Percentiles rank a stretch among this genome's conserved stretches.
These are phyloP conservation scores for Rhynchonycteris naso DNA, from an alignment of 2,797 vertebrate species.

Conservation along the genomic window DNA sequence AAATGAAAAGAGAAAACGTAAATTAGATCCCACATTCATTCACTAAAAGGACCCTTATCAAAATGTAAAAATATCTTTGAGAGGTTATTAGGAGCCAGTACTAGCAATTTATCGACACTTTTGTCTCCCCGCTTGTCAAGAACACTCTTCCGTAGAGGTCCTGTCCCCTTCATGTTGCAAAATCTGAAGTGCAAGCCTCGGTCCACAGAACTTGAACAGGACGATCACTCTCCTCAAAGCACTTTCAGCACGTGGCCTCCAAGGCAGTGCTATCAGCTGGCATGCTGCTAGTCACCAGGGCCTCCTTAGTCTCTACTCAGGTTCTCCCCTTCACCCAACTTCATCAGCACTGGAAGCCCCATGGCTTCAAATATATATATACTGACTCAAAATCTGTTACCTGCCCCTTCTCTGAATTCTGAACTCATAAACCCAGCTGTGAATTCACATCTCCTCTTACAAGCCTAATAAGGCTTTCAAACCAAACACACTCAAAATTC, in stretches of 20 bases:
- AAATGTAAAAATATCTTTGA: neutral
- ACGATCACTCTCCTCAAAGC: neutral
- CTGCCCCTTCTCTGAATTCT: neutral
- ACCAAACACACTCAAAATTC: neutral
- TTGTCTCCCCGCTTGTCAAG: neutral
- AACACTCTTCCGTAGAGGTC: neutral
- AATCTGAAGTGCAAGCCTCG: neutral
- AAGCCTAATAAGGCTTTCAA: neutral
- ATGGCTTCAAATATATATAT: neutral
- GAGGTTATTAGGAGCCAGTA: neutral
- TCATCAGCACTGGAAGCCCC: neutral
- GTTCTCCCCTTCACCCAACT: neutral
- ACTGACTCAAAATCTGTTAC: neutral
- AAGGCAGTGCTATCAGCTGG: no score
- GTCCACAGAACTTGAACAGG: neutral
- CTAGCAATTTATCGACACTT: neutral
- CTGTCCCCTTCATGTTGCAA: neutral
- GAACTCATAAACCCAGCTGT: neutral
- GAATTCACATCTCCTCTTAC: neutral
- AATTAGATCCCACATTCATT: slow-evolving; percentile 22
- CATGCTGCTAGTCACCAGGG: neutral
- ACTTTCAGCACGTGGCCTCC: neutral
- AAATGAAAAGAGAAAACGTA: slow-evolving; percentile 13
- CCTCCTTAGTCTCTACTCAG: neutral
- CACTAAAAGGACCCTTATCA: neutral